A percentile compares a stretch with the other conserved stretches of the same genome.
phyloP scores from a whole-genome alignment of 2,113 vertebrate species.

The Microcebus griseorufus region DNA sequence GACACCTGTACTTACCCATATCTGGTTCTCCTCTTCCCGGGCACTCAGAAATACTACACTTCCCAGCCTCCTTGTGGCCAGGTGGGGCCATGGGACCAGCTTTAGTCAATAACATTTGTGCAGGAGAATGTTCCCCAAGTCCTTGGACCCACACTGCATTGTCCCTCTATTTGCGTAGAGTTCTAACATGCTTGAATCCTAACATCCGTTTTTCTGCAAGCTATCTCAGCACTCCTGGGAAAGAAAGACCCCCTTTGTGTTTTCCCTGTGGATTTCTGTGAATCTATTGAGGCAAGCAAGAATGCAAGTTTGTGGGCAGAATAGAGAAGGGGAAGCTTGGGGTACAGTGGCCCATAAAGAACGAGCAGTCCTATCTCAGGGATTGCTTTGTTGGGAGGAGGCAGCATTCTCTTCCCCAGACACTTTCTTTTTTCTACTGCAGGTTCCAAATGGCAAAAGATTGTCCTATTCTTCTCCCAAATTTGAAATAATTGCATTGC shows the following conservation, averaged over 20 bases:
- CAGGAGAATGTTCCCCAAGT: not conserved
- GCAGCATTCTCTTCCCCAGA: not conserved
- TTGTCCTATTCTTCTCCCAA: not conserved
- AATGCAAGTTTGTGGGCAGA: conserved; percentile 42
- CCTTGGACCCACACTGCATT: not conserved
- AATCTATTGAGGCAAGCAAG: conserved; percentile 16
- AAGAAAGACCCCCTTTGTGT: conserved; percentile 21
- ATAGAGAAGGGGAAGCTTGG: not conserved
- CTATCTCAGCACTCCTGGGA: not conserved
- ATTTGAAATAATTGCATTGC: not conserved
- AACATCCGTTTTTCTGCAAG: not conserved
- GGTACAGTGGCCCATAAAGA: not conserved
- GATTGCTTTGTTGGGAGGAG: not conserved
- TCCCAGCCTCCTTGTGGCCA: not conserved
- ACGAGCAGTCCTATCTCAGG: not conserved
- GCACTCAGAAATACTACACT: not conserved
- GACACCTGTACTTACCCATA: not conserved
- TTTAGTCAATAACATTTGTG: not conserved
- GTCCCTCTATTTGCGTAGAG: not conserved
- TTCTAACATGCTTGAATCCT: not conserved
- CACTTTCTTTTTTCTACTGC: not conserved
- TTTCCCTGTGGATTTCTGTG: conserved; percentile 20
- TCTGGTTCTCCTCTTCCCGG: not conserved
- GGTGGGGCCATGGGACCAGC: not conserved
- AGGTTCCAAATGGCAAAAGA: not conserved